These are phyloP conservation scores for Riptortus pedestris DNA, from an alignment of 1,140 invertebrate genomes.

Conservation along the genomic window DNA sequence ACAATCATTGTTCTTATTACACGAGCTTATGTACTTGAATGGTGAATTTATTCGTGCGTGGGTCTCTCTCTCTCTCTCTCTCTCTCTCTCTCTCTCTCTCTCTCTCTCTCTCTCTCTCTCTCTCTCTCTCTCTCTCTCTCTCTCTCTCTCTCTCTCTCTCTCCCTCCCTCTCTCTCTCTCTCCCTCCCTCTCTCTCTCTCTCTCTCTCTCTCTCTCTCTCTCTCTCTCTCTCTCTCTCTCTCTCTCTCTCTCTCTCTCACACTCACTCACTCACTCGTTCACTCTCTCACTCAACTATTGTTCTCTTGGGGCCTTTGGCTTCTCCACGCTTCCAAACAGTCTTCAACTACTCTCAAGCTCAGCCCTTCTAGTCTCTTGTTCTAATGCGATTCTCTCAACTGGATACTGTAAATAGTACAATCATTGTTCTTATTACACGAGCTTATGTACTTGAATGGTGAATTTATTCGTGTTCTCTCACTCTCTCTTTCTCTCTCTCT, in stretches of 20 bases:
- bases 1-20: too few relatives aligned
- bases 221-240: constrained; percentile 11
- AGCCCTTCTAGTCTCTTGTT: too few relatives aligned
- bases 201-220: constrained; percentile 17
- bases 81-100: constrained; percentile 20
- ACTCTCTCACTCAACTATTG: neutral
- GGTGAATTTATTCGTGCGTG: too few relatives aligned
- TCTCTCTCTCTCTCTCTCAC: constrained; percentile 14
- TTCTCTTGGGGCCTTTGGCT: neutral
- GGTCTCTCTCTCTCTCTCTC: constrained; percentile 17
- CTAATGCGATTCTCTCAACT: too few relatives aligned
- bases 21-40: too few relatives aligned
- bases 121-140: constrained; percentile 20
- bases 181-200: constrained; percentile 13
- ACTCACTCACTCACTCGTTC: neutral
- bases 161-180: constrained; percentile 18
- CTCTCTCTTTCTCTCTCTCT: neutral
- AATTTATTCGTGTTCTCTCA: too few relatives aligned
- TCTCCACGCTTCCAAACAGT: neutral
- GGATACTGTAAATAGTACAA: too few relatives aligned
- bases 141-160: constrained; percentile 20
- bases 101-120: constrained; percentile 19
- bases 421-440: too few relatives aligned
- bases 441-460: too few relatives aligned
- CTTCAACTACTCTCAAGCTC: neutral